A percentile compares a stretch with the other conserved stretches of the same genome.
phyloP scores from a whole-genome alignment of 1,140 invertebrate genomes.

The Eriosoma lanigerum region DNA sequence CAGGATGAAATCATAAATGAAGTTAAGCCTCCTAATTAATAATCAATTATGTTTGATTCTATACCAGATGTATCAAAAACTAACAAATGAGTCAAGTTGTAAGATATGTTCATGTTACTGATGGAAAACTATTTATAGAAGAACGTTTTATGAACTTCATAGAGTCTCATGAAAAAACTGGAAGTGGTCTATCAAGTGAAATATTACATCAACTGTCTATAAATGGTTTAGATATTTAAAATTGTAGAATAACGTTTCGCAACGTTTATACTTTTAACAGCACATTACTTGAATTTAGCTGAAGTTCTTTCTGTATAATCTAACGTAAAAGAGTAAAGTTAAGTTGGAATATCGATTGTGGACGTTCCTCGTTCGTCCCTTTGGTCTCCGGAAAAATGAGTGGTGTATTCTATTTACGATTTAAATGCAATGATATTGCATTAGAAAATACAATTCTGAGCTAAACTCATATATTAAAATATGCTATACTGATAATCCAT shows the following conservation, averaged over 20 bases:
- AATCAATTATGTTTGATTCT: background rate
- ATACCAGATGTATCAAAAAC: constrained; percentile 50
- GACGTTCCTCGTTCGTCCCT: no score
- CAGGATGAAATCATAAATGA: background rate
- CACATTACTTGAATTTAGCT: constrained; percentile 39
- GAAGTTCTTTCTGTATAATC: constrained; percentile 46
- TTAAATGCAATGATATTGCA: no score
- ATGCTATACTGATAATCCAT: no score
- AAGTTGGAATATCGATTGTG: no score
- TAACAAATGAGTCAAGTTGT: constrained; percentile 50
- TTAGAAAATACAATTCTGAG: no score
- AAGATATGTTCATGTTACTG: background rate
- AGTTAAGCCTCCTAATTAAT: background rate
- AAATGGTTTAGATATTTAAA: background rate
- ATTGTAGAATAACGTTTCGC: background rate
- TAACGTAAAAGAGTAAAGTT: no score
- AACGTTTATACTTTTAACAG: constrained; percentile 15
- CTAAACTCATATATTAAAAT: no score
- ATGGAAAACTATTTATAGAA: background rate
- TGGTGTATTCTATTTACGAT: no score
- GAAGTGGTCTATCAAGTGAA: background rate
- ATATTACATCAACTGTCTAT: background rate
- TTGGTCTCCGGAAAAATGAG: no score
- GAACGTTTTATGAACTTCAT: constrained; percentile 6
- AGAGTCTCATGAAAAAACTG: background rate